Conservation (phyloP, 2,113 vertebrate species). For the Parus major region DNA sequence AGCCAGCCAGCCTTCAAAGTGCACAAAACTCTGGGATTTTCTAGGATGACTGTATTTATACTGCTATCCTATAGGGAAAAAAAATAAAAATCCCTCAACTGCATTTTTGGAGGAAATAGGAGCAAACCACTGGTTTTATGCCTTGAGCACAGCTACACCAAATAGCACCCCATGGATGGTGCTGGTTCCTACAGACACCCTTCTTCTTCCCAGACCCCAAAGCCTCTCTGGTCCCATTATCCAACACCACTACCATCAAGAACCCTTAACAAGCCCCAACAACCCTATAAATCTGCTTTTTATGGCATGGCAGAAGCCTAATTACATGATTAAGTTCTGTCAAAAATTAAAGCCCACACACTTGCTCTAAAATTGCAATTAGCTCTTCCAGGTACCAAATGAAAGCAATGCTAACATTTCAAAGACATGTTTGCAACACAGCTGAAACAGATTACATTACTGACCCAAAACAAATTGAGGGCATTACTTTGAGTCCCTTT, state of each 20-base stretch:
- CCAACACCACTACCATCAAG: neutral
- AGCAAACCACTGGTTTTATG: neutral
- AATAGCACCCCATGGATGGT: rapidly evolving
- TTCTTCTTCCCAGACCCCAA: neutral
- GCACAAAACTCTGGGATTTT: rapidly evolving
- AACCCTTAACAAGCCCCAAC: neutral
- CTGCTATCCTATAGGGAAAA: neutral
- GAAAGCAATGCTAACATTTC: neutral
- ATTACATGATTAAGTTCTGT: slow-evolving; percentile 14
- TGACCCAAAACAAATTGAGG: neutral
- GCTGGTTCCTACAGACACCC: too few relatives aligned
- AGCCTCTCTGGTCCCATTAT: neutral
- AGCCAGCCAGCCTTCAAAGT: neutral
- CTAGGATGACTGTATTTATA: neutral
- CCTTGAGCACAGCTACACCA: neutral
- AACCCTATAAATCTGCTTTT: neutral
- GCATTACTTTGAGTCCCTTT: neutral
- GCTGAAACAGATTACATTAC: neutral
- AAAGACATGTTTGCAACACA: neutral
- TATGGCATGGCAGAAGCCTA: neutral
- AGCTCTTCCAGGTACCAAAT: neutral
- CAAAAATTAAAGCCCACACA: slow-evolving; percentile 25
- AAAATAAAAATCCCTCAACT: neutral
- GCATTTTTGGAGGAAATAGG: neutral
- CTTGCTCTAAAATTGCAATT: neutral